These are phyloP conservation scores for Cettia cetti DNA, from an alignment of 2,113 vertebrate species.

Conservation along the genomic window DNA sequence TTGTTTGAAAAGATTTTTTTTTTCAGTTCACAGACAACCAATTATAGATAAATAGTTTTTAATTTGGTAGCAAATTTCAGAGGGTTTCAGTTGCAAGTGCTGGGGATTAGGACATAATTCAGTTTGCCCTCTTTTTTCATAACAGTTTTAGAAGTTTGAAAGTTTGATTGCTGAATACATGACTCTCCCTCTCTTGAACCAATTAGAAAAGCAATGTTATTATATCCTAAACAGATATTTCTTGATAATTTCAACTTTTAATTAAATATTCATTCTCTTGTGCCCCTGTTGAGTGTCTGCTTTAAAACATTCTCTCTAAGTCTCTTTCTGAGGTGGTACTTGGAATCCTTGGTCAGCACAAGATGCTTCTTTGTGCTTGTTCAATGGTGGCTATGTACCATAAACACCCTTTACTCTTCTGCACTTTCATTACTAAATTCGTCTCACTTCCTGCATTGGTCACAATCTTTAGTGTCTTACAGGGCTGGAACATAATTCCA, in stretches of 20 bases:
- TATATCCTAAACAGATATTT: background rate
- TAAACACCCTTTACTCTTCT: background rate
- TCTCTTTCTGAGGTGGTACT: background rate
- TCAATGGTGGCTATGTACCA: background rate
- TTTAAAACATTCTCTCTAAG: background rate
- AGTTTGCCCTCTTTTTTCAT: background rate
- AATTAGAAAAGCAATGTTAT: background rate
- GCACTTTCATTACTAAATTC: background rate
- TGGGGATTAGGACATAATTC: background rate
- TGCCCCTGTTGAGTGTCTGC: background rate
- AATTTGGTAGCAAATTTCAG: background rate
- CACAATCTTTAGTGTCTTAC: background rate
- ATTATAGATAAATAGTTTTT: background rate
- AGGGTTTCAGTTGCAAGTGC: background rate
- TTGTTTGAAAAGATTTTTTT: background rate
- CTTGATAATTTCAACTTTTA: background rate
- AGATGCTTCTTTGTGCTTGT: background rate
- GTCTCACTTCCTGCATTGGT: background rate
- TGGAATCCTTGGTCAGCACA: background rate
- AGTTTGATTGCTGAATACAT: background rate
- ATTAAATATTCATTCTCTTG: background rate
- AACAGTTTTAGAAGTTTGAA: background rate
- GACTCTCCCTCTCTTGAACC: background rate
- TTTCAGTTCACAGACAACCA: background rate
- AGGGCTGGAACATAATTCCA: background rate